A percentile compares a stretch with the other conserved stretches of the same genome.
Conservation (phyloP, 2,113 vertebrate genomes). For the Amblyopsis rosae region DNA sequence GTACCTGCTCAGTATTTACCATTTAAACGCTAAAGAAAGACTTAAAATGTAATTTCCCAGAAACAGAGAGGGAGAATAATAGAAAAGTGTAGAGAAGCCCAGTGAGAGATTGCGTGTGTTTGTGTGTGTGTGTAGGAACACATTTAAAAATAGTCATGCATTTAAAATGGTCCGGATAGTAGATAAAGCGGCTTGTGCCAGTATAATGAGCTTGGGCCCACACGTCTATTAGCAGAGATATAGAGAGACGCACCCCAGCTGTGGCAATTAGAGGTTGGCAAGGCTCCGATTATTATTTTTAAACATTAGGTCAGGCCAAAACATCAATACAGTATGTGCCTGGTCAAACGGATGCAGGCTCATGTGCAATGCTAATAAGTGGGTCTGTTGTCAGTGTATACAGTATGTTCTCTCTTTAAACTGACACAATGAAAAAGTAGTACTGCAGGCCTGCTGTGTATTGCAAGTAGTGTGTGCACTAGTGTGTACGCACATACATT, state of each 20-base stretch:
- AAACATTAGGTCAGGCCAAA: constrained; percentile 34
- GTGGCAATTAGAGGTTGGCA: constrained; percentile 52
- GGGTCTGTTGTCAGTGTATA: constrained; percentile 7
- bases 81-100: constrained; percentile 31
- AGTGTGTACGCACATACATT: constrained; percentile 5
- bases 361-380: constrained; percentile 32
- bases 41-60: neutral
- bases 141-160: constrained; percentile 72
- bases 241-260: constrained; percentile 37
- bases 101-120: constrained; percentile 54
- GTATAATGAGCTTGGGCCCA: constrained; percentile 67
- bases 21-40: neutral
- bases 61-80: constrained; percentile 19
- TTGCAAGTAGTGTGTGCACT: neutral
- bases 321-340: constrained; percentile 51
- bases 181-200: constrained; percentile 67
- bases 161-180: constrained; percentile 74
- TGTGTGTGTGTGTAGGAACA: constrained; percentile 50
- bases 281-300: constrained; percentile 55
- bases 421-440: neutral
- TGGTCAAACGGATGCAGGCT: constrained; percentile 38
- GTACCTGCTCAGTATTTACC: too few relatives aligned
- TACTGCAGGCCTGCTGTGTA: neutral
- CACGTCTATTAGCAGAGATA: constrained; percentile 49
- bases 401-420: constrained; percentile 4